Conservation (phyloP, 2,888 invertebrate genomes). For the Drosophila borborema region DNA sequence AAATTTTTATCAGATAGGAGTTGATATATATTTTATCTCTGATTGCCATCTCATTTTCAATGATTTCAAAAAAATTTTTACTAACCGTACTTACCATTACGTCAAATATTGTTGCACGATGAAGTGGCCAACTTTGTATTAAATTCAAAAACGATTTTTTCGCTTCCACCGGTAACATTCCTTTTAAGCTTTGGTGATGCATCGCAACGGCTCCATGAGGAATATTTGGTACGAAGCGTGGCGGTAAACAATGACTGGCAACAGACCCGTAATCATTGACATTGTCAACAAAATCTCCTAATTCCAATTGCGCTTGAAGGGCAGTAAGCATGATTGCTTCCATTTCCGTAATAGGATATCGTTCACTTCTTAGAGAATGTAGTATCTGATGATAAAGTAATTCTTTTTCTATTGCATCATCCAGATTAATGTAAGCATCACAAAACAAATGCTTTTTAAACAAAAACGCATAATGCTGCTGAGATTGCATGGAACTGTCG, state of each 20-base stretch:
- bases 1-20: too few species aligned
- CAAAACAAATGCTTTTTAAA: constrained; percentile 94
- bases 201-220: constrained; percentile 94
- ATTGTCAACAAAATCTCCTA: constrained; percentile 92
- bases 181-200: constrained; percentile 95
- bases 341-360: constrained; percentile 96
- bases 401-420: constrained; percentile 96
- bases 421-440: constrained; percentile 91
- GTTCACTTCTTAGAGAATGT: constrained; percentile 94
- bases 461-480: constrained; percentile 89
- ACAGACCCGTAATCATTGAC: constrained; percentile 89
- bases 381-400: constrained; percentile 96
- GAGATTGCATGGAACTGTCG: constrained; percentile 67
- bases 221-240: constrained; percentile 91
- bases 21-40: too few species aligned
- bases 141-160: constrained; percentile 97
- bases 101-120: constrained; percentile 96
- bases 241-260: constrained; percentile 93
- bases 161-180: constrained; percentile 94
- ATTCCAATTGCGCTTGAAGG: constrained; percentile 95
- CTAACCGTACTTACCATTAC: constrained; percentile 90
- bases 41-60: neutral
- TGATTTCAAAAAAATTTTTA: neutral
- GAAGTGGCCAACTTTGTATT: constrained; percentile 96
- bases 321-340: constrained; percentile 98